phyloP scores from a whole-genome alignment of 2,797 vertebrate genomes.

The Mergus octosetaceus region DNA sequence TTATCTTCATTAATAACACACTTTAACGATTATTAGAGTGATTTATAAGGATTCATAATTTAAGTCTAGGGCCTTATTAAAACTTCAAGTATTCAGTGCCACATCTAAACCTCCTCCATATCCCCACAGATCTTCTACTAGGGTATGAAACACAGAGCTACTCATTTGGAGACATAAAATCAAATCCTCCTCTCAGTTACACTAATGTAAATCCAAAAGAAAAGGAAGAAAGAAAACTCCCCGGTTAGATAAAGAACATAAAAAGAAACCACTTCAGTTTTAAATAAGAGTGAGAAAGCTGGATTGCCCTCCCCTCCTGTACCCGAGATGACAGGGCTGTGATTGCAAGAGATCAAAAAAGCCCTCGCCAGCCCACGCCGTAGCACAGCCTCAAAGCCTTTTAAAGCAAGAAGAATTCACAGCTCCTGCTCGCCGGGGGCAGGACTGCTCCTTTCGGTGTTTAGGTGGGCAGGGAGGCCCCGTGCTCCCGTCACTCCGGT shows the following conservation, averaged over 20 bases:
- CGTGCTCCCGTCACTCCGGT: fast-evolving
- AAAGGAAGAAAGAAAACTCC: not conserved
- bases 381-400: not conserved
- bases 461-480: not conserved
- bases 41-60: not conserved
- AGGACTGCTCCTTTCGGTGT: not conserved
- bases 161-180: not conserved
- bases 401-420: not conserved
- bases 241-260: not conserved
- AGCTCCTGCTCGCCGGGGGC: not conserved
- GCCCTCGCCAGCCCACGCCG: not conserved
- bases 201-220: not conserved
- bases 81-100: not conserved
- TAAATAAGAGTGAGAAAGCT: not conserved
- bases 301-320: not conserved
- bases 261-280: not conserved
- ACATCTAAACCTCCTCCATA: not conserved
- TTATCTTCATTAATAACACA: not conserved
- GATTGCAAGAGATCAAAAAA: not conserved
- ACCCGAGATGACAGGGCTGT: not conserved
- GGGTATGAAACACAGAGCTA: not conserved
- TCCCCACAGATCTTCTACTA: not conserved
- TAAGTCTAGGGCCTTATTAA: not conserved
- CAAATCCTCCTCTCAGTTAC: not conserved
- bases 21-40: not conserved